Conservation (phyloP, 2,113 vertebrate genomes). For the Chionodraco myersi region DNA sequence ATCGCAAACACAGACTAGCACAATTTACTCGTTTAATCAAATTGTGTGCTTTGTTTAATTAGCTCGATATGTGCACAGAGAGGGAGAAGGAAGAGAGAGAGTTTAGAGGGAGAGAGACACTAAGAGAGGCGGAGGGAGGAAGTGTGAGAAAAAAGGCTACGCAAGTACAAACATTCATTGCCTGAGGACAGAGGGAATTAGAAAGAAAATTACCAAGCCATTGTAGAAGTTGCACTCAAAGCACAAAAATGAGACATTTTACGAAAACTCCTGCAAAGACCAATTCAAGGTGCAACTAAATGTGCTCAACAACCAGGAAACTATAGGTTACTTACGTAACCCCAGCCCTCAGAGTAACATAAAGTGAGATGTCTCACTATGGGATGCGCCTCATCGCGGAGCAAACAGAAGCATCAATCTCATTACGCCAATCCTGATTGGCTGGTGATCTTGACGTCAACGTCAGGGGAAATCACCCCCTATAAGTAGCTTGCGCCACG, state of each 20-base stretch:
- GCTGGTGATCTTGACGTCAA: too few species aligned
- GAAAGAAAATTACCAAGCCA: conserved; percentile 79
- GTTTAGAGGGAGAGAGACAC: conserved; percentile 55
- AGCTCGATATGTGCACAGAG: conserved; percentile 75
- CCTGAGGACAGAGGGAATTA: conserved; percentile 81
- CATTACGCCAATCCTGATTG: too few species aligned
- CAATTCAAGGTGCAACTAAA: conserved; percentile 54
- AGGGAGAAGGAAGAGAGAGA: conserved; percentile 47
- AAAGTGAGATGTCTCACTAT: too few species aligned
- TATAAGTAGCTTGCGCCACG: too few species aligned
- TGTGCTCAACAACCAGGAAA: conserved; percentile 45
- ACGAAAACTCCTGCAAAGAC: conserved; percentile 60
- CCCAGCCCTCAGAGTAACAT: too few species aligned
- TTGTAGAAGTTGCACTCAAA: conserved; percentile 76
- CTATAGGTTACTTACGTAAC: not conserved
- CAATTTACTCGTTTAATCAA: conserved; percentile 84
- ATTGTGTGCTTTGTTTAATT: conserved; percentile 82
- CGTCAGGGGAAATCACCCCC: too few species aligned
- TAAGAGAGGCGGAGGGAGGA: conserved; percentile 30
- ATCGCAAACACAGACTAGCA: conserved; percentile 79
- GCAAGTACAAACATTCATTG: conserved; percentile 75
- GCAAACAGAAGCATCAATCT: too few species aligned
- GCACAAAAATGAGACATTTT: conserved; percentile 72
- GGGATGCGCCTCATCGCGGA: too few species aligned
- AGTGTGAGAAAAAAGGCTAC: conserved; percentile 62